A percentile compares a stretch with the other conserved stretches of the same genome.
These are phyloP conservation scores for Hydriomena furcata DNA, from an alignment of 2,888 invertebrate species.

Conservation along the genomic window DNA sequence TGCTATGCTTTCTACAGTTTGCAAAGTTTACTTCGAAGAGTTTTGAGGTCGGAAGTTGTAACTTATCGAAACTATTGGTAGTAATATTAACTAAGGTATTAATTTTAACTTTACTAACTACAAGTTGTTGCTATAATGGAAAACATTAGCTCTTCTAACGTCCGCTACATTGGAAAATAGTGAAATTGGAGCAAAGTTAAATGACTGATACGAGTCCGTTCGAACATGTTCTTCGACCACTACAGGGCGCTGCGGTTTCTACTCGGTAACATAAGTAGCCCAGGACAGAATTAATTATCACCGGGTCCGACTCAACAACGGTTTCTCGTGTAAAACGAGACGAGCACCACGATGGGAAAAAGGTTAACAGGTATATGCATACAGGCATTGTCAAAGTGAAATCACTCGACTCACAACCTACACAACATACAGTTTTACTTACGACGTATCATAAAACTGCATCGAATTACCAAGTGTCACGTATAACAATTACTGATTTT, in stretches of 20 bases:
- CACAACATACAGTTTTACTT: constrained; percentile 5
- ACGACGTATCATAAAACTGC: not conserved
- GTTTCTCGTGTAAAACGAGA: constrained; percentile 78
- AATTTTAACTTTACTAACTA: too few relatives aligned
- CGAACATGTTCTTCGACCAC: constrained; percentile 63
- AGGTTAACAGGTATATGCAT: constrained; percentile 55
- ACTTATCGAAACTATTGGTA: too few relatives aligned
- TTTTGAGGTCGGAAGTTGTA: not conserved
- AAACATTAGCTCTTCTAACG: constrained; percentile 33
- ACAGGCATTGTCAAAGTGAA: constrained; percentile 41
- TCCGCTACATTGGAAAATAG: constrained; percentile 46
- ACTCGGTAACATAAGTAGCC: constrained; percentile 69
- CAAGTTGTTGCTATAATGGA: not conserved
- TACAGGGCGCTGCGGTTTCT: constrained; percentile 68
- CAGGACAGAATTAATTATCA: constrained; percentile 78
- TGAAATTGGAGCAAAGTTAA: constrained; percentile 67
- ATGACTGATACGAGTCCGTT: constrained; percentile 58
- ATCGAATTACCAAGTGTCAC: too few relatives aligned
- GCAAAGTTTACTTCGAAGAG: not conserved
- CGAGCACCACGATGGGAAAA: constrained; percentile 66
- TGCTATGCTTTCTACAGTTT: not conserved
- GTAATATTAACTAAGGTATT: too few relatives aligned
- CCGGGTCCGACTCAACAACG: constrained; percentile 59
- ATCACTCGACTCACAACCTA: constrained; percentile 24
- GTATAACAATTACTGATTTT: not conserved